A percentile compares a stretch with the other conserved stretches of the same genome.
Evolutionary conservation across 2,113 vertebrate species (phyloP).

Genomic region (Scolopax mira): DNA sequence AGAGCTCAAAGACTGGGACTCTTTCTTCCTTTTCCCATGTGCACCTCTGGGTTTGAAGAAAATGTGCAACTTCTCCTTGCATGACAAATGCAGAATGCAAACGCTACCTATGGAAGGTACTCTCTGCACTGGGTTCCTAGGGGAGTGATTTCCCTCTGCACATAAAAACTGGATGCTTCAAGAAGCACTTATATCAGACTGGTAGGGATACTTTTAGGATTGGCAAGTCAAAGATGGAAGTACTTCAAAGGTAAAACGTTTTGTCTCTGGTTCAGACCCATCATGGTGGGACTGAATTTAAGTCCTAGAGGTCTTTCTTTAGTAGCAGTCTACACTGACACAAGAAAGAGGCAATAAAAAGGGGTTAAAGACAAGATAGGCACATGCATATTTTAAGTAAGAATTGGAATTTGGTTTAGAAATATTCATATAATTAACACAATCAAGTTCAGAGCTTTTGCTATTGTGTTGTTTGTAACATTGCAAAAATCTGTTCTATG

Average conservation of each 20-base stretch:
- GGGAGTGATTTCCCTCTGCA: background rate
- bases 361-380: background rate
- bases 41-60: background rate
- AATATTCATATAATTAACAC: background rate
- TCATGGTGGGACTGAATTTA: background rate
- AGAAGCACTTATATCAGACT: background rate
- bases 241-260: background rate
- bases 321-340: background rate
- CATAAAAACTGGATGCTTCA: background rate
- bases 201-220: background rate
- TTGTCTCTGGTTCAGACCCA: background rate
- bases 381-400: background rate
- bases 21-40: background rate
- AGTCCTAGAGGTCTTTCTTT: background rate
- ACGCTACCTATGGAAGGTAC: too few relatives aligned
- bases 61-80: accelerated
- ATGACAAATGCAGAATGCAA: background rate
- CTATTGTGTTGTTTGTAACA: background rate
- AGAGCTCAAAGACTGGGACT: background rate
- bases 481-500: background rate
- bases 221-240: background rate
- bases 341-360: background rate
- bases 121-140: background rate
- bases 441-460: background rate
- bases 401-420: slow-evolving; percentile 3